A percentile compares a stretch with the other conserved stretches of the same genome.
These are phyloP conservation scores for Peucedramus taeniatus DNA, from an alignment of 2,113 vertebrate genomes.

Conservation along the genomic window DNA sequence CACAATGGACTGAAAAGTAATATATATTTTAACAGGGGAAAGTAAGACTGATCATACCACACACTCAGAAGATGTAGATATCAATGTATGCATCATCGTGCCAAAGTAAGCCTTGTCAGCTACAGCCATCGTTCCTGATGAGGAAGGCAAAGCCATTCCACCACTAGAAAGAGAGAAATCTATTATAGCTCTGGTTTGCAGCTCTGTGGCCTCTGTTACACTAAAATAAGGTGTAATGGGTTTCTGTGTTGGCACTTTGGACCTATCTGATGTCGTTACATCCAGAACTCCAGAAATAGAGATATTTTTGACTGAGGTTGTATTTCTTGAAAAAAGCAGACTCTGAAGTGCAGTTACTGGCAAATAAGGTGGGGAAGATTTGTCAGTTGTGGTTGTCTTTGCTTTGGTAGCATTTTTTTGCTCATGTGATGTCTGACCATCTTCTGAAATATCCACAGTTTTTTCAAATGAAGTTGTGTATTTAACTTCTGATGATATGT, in stretches of 20 bases:
- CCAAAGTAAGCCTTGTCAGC: conserved; percentile 43
- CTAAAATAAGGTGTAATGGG: not conserved
- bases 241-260: not conserved
- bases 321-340: not conserved
- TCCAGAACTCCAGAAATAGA: not conserved
- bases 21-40: not conserved
- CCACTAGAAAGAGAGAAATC: not conserved
- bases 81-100: conserved; percentile 29
- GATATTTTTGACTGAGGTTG: not conserved
- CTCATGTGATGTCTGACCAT: not conserved
- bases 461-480: conserved; percentile 13
- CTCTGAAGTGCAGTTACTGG: not conserved
- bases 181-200: not conserved
- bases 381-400: not conserved
- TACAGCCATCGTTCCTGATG: not conserved
- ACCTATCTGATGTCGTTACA: not conserved
- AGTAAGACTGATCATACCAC: conserved; percentile 48
- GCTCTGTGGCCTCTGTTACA: conserved; percentile 9
- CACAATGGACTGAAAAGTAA: not conserved
- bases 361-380: not conserved
- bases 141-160: not conserved
- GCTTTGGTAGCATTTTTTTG: not conserved
- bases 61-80: conserved; percentile 47
- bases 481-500: conserved; percentile 23
- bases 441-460: not conserved